Base-by-base conservation (phyloP, 2,888 invertebrate species). In the Dimorphilus gyrociliatus region DNA sequence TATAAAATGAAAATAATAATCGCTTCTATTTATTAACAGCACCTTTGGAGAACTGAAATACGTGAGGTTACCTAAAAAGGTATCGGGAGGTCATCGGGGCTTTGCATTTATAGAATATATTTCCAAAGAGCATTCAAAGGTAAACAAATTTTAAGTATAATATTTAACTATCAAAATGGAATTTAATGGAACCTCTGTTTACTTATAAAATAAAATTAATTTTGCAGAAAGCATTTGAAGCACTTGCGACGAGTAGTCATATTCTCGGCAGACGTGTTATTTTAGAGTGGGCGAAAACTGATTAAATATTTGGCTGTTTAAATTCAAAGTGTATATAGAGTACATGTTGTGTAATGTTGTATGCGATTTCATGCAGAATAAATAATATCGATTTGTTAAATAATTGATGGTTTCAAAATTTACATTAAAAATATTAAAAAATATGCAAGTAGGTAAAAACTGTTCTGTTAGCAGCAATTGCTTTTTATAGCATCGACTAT, bases 31-130 rank as follows among this genome's bases (percentile, higher is more conserved):
- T 5, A 14, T 27, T 46, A 44, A 38, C 60, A 82, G 82, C 54
- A 77, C 81, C 14, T 94, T 90, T 67, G 94, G 94, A 10, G 82
- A 85, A 60, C 68, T 94, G 35, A 84, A 84, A 61, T 78, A 78
- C 8, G 70, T 92, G 12, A 69, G 94, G 40, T 63, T 97, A 37
- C 94, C 94, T 0, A 80, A 78, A 55, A 97, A 92, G 67, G 66
- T 84, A 54, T 51, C 73, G 3, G 77, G 76, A 33, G 72, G 74
- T 42, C 92, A 94, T 63, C 72, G 92, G 50, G 97, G 97, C 31
- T 97, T 97, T 64, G 88, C 79, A 5, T 97, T 99, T 60, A 78
- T 97, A 3, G 94, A 99, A 58, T 97, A 75, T 63, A 67, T 76
- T 38, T 76, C 78, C 0, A 78, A 78, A 54, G 74, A 77, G 40